Conservation (phyloP, 1,140 invertebrate species). For the Archivesica marissinica region DNA sequence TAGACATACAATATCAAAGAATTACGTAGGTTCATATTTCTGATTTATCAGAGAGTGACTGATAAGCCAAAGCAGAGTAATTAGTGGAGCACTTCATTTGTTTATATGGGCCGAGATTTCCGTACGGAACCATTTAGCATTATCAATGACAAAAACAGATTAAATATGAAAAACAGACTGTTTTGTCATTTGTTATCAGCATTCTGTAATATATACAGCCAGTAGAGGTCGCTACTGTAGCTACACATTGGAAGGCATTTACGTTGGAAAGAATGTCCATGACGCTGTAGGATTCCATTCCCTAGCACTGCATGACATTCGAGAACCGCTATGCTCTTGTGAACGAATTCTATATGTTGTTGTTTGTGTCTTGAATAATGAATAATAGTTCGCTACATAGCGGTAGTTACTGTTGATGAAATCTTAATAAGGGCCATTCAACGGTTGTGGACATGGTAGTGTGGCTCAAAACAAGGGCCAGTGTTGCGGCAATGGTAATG, state of each 20-base stretch:
- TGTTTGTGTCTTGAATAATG: no score
- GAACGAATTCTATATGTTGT: no score
- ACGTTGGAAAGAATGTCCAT: not conserved
- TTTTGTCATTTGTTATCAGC: constrained; percentile 15
- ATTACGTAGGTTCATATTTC: constrained; percentile 10
- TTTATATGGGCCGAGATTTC: constrained; percentile 17
- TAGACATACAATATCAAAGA: no score
- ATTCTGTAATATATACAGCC: not conserved
- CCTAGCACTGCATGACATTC: not conserved
- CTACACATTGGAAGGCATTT: not conserved
- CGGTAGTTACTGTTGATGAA: no score
- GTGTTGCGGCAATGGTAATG: no score
- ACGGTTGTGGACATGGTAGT: no score
- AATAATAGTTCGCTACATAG: no score
- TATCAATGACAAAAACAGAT: constrained; percentile 27
- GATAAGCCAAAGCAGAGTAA: not conserved
- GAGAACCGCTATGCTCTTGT: not conserved
- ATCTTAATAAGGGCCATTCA: no score
- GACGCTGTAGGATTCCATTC: not conserved
- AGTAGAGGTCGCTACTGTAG: not conserved
- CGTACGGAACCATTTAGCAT: constrained; percentile 3
- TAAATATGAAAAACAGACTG: not conserved
- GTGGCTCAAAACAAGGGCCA: no score
- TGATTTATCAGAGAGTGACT: not conserved
- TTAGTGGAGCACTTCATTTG: constrained; percentile 6